phyloP scores from a whole-genome alignment of 2,113 vertebrate genomes.

The Rattus rattus region DNA sequence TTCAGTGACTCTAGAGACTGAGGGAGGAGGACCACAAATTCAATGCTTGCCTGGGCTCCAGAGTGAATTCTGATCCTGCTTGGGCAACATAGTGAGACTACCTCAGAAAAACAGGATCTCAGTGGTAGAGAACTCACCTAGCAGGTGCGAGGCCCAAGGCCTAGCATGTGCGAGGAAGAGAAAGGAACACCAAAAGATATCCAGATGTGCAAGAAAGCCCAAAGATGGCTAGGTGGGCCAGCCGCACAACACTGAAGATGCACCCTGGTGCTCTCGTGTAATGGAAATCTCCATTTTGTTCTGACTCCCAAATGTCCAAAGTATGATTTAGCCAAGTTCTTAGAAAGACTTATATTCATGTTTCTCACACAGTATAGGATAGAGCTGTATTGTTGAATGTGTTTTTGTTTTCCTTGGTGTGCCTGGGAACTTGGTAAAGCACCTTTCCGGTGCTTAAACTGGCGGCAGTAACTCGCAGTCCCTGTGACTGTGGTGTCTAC shows the following conservation, averaged over 20 bases:
- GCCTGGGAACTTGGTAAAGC: not conserved
- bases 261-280: not conserved
- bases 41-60: not conserved
- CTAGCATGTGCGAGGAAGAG: not conserved
- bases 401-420: constrained; percentile 18
- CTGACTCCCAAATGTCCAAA: constrained; percentile 6
- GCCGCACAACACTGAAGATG: not conserved
- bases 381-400: not conserved
- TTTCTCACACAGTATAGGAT: not conserved
- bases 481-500: not conserved
- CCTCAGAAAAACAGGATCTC: not conserved
- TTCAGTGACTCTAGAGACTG: not conserved
- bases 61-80: not conserved
- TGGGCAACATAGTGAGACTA: not conserved
- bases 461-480: not conserved
- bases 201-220: not conserved
- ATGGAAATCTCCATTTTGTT: constrained; percentile 11
- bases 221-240: not conserved
- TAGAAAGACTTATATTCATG: not conserved
- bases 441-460: not conserved
- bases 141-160: not conserved
- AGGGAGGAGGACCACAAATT: not conserved
- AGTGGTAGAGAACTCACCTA: not conserved
- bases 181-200: not conserved
- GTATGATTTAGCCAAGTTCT: constrained; percentile 1